phyloP scores from a whole-genome alignment of 2,113 vertebrate genomes.

The Colinus virginianus region DNA sequence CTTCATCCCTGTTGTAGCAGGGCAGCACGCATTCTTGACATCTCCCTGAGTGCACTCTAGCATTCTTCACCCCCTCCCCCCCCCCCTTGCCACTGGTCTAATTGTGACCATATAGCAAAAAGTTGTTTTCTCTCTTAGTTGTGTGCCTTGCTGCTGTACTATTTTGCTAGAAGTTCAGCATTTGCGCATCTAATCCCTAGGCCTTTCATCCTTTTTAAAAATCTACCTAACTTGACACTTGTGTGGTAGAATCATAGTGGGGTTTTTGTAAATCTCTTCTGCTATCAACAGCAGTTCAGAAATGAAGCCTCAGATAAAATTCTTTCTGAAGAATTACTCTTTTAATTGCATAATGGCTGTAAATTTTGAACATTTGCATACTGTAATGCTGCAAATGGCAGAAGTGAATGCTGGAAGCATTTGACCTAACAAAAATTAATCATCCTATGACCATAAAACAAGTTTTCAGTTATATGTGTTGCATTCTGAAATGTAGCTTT shows the following conservation, averaged over 20 bases:
- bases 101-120: not conserved
- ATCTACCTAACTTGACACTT: not conserved
- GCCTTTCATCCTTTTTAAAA: not conserved
- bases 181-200: not conserved
- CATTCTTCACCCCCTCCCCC: accelerated
- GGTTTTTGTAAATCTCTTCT: not conserved
- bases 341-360: not conserved
- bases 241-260: accelerated
- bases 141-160: not conserved
- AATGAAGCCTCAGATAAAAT: not conserved
- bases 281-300: not conserved
- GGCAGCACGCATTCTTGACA: not conserved
- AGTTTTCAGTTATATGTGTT: not conserved
- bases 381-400: not conserved
- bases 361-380: not conserved
- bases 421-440: not conserved
- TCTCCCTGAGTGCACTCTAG: accelerated
- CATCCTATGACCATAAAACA: not conserved
- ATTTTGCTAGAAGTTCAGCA: not conserved
- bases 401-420: not conserved
- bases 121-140: not conserved
- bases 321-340: not conserved
- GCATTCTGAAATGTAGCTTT: not conserved
- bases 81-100: not conserved
- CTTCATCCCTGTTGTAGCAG: not conserved